Base-by-base conservation (phyloP, 2,888 invertebrate species). In the Lasioglossum leucozonium region DNA sequence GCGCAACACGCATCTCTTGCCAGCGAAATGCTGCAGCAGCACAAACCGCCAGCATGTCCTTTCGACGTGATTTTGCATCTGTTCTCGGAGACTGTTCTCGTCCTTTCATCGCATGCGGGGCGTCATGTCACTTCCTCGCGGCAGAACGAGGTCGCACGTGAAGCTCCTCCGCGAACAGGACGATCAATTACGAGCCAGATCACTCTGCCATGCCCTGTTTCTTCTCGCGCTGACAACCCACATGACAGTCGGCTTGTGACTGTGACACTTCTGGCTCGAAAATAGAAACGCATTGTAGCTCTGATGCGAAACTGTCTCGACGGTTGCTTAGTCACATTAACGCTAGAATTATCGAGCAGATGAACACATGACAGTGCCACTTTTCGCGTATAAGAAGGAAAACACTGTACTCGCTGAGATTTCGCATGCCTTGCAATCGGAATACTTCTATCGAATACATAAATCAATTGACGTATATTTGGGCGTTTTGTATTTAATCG, bases 191-290 rank as follows among this genome's bases (percentile, higher is more conserved):
- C 75, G 71, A 78, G 75, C 82, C 84, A 72, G 84, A 85, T 77
- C 85, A 82, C 80, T 84, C 79, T 79, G 89, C 88, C 84, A 90
- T 88, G 93, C 91, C 91, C 93, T 93, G 92, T 86, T 93, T 93
- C 84, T 80, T 86, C 81, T 40, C 77, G 71, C 77, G 73, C 78
- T 71, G 72, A 34, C 87, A 88, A 84, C 91, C 89, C 88, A 92
- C 86, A 90, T 90, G 88, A 79, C 87, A 86, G 88, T 69, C 81
- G 72, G 84, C 85, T 92, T 87, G 91, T 86, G 87, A 91, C 89
- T 88, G 78, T 67, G 30, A 62, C 62, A 62, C 30, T 69, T 77
- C 42, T 16, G 58, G 69, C 40, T 79, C 72, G 67, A 47, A 51
- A 69, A 69, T 80, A 79, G 18, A 44, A 40, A 42, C 58, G n/a